These are phyloP conservation scores for Microplitis deprimator DNA, from an alignment of 2,888 invertebrate species.

Conservation along the genomic window DNA sequence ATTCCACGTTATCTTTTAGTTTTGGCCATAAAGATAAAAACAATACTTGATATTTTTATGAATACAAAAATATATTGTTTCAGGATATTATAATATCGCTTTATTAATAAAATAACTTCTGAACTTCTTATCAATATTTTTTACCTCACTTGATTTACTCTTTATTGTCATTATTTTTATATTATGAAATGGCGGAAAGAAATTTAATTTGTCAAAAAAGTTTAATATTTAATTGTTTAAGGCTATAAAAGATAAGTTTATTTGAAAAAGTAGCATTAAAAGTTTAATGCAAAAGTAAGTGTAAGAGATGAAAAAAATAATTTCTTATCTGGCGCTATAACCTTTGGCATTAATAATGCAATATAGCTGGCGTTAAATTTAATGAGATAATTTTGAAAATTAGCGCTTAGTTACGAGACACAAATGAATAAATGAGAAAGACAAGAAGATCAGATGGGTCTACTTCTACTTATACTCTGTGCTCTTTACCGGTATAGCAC, in stretches of 20 bases:
- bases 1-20: conserved; percentile 17
- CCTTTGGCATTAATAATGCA: not conserved
- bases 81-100: not conserved
- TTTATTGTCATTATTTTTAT: not conserved
- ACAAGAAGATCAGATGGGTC: conserved; percentile 3
- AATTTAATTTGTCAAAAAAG: not conserved
- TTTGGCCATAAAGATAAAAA: conserved; percentile 23
- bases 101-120: not conserved
- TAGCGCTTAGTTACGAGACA: conserved; percentile 18
- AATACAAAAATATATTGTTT: not conserved
- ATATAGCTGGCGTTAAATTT: conserved; percentile 4
- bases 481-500: not conserved
- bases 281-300: not conserved
- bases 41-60: not conserved
- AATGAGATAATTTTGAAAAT: conserved; percentile 17
- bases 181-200: not conserved
- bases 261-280: conserved; percentile 5
- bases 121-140: too few relatives aligned
- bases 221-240: not conserved
- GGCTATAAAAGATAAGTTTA: not conserved
- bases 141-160: too few relatives aligned
- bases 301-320: conserved; percentile 16
- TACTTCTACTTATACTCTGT: not conserved
- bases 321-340: conserved; percentile 4
- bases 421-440: conserved; percentile 17